phyloP scores from a whole-genome alignment of 2,888 invertebrate species.

The Nemurella pictetii region DNA sequence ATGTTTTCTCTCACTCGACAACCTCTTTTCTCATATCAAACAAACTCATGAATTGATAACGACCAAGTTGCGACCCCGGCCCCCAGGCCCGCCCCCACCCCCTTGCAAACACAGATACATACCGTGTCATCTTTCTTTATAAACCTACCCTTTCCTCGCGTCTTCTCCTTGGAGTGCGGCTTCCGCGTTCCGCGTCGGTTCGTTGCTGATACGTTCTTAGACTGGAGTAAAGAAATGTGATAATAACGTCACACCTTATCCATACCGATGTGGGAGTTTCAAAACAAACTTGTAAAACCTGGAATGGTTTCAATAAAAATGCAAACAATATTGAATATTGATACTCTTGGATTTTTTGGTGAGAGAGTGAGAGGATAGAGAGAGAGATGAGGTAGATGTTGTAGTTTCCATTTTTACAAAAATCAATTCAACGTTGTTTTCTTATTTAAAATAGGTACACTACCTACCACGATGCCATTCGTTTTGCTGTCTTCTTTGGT shows the following conservation, averaged over 20 bases:
- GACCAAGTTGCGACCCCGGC: background rate
- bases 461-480: background rate
- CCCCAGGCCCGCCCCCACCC: background rate
- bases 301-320: background rate
- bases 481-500: background rate
- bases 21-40: conserved; percentile 13
- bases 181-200: too few species aligned
- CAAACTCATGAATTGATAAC: conserved; percentile 32
- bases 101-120: conserved; percentile 22
- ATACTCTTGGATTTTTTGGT: too few species aligned
- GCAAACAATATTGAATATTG: background rate
- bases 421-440: too few species aligned
- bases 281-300: background rate
- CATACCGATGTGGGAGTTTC: background rate
- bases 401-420: too few species aligned
- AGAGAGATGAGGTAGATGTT: too few species aligned
- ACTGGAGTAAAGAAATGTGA: background rate
- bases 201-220: background rate
- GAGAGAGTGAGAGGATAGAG: too few species aligned
- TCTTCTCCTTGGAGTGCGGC: background rate
- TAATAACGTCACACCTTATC: conserved; percentile 5
- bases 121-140: background rate
- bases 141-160: background rate
- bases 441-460: too few species aligned
- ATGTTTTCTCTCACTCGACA: background rate